Conservation (phyloP, 1,140 invertebrate genomes). For the Mizuhopecten yessoensis region DNA sequence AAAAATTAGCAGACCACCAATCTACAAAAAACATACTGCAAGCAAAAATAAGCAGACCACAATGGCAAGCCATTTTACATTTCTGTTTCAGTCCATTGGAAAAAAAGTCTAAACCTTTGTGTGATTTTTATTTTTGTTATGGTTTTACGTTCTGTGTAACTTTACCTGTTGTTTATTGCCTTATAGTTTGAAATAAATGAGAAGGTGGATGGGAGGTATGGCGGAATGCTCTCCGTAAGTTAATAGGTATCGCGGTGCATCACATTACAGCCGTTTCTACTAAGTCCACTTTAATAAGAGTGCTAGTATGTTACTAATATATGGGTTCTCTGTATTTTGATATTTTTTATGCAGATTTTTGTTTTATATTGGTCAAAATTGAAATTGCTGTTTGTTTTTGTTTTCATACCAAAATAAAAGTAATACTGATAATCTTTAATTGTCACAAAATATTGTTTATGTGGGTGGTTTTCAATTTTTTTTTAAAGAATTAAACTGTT, state of each 20-base stretch:
- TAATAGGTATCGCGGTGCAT: background rate
- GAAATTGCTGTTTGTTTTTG: no score
- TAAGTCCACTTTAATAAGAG: background rate
- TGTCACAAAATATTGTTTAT: no score
- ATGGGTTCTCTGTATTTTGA: background rate
- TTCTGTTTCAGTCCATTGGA: no score
- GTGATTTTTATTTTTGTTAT: background rate
- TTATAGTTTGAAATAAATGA: slow-evolving; percentile 39
- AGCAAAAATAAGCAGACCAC: no score
- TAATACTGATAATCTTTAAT: no score
- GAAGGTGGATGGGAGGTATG: slow-evolving; percentile 30
- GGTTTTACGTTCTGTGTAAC: background rate
- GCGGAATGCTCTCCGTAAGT: slow-evolving; percentile 41
- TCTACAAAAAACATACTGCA: no score
- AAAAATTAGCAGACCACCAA: no score
- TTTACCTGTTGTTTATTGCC: background rate
- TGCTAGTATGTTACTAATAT: background rate
- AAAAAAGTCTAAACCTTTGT: background rate
- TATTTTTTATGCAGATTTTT: background rate
- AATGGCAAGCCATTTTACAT: no score
- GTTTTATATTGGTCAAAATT: background rate
- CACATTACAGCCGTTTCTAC: no score
- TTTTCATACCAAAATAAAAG: no score
- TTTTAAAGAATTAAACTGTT: no score
- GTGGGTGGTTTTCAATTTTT: no score